Conservation (phyloP, 1,140 invertebrate species). For the Pachyrhynchus sulphureomaculatus region DNA sequence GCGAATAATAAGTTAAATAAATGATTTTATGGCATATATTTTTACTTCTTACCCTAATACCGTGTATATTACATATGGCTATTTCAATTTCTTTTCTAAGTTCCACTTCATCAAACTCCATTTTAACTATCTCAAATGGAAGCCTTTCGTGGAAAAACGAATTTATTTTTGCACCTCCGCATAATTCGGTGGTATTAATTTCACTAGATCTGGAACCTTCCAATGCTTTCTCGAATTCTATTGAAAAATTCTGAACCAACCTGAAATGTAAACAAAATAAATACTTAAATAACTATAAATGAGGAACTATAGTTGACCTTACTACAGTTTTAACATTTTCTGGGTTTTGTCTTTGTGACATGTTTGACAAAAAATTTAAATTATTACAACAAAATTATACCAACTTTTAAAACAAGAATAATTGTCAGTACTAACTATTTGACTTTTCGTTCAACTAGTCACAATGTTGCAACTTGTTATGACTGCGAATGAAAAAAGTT, state of each 20-base stretch:
- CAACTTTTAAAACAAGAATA: too few species aligned
- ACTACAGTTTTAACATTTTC: conserved; percentile 25
- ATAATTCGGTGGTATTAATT: conserved; percentile 96
- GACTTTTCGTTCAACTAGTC: too few species aligned
- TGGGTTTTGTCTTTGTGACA: conserved; percentile 3
- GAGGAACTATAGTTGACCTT: not conserved
- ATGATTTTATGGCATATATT: too few species aligned
- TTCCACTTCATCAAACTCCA: conserved; percentile 99
- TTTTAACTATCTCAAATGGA: conserved; percentile 99
- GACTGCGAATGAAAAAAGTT: too few species aligned
- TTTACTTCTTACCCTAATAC: conserved; percentile 75
- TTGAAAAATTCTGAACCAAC: conserved; percentile 97
- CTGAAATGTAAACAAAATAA: conserved; percentile 57
- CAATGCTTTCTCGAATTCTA: conserved; percentile 97
- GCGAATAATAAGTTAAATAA: too few species aligned
- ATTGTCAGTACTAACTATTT: too few species aligned
- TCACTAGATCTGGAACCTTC: conserved; percentile 92
- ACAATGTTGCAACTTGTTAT: too few species aligned
- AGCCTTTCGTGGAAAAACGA: conserved; percentile 98
- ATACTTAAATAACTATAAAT: not conserved
- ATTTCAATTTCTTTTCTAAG: conserved; percentile 95
- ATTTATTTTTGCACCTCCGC: conserved; percentile 99
- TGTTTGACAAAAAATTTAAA: conserved; percentile 1
- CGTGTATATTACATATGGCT: conserved; percentile 98
- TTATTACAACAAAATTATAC: too few species aligned